Base-by-base conservation (phyloP, 1,140 invertebrate genomes). In the Drosophila sulfurigaster region DNA sequence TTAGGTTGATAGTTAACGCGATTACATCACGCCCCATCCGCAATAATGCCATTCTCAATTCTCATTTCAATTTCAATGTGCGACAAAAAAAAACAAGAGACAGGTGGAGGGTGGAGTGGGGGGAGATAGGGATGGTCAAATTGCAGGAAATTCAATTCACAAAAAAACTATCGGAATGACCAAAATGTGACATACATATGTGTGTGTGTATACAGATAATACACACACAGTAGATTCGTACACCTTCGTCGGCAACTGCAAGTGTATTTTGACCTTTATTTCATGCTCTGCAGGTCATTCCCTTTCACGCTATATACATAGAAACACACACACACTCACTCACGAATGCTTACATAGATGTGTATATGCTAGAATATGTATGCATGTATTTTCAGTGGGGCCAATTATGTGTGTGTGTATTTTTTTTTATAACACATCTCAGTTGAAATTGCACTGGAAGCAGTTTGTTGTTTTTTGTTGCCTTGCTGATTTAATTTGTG, bases 141-240 rank as follows among this genome's bases (percentile, higher is more conserved):
- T 88, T 83, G 80, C 83, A 88, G 83, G 83, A 88, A 88, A 83
- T 88, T 88, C 81, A 88, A 88, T 88, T 88, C 83, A 89, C 52
- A 88, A 75, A 58, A 68, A 46, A 68, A 69, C 60, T 73, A 62
- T 64, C 54, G 46, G 63, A 73, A 58, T 78, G 68, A 71, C 73
- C 68, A 11, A 71, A 65, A 67, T 59, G 54, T 63, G 51, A 35
- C 41, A 57, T 43, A 43, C 15, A 48, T 11, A 69, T 3, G 49
- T 46, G 38, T 45, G 28, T 48, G 64, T 52, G n/a, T 35, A 56
- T 56, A 32, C 28, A 13, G 11, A 3, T 32, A 54, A 8, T 13
- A 48, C 30, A 57, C 51, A 48, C 10, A 65, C 41, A 62, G 20
- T 8, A 46, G 1, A 66, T 43, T 20, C 13, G 45, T 13, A 46